phyloP scores from a whole-genome alignment of 2,888 invertebrate species.

The Encarsia formosa region DNA sequence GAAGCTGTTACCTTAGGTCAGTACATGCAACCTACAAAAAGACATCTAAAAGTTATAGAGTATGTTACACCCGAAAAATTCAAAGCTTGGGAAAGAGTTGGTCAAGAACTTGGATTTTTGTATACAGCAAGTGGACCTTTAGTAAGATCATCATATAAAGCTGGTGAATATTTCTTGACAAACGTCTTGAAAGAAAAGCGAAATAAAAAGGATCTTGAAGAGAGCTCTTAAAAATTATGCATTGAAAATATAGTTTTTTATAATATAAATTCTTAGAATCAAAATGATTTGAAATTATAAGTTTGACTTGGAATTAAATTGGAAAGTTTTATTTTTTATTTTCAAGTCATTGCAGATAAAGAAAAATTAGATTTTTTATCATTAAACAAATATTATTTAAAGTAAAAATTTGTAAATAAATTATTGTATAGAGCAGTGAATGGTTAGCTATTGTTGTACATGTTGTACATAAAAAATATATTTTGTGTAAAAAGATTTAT shows the following conservation, averaged over 20 bases:
- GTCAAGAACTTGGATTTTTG: slow-evolving; percentile 82
- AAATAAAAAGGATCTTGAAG: slow-evolving; percentile 17
- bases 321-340: slow-evolving; percentile 1
- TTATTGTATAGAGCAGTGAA: not conserved
- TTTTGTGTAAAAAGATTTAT: not conserved
- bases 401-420: too few relatives aligned
- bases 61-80: slow-evolving; percentile 96
- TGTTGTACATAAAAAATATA: not conserved
- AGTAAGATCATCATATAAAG: slow-evolving; percentile 94
- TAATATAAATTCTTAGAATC: not conserved
- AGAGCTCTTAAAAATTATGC: slow-evolving; percentile 8
- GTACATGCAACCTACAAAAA: slow-evolving; percentile 99
- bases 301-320: not conserved
- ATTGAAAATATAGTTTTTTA: not conserved
- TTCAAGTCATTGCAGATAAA: slow-evolving; percentile 12
- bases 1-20: slow-evolving; percentile 97
- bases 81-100: slow-evolving; percentile 77
- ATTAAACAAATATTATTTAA: too few relatives aligned
- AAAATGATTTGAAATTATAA: not conserved
- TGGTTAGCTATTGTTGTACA: not conserved
- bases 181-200: slow-evolving; percentile 64
- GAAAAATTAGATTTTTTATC: slow-evolving; percentile 5
- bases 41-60: slow-evolving; percentile 89
- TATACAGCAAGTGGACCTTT: slow-evolving; percentile 98
- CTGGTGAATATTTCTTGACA: slow-evolving; percentile 90